phyloP scores from a whole-genome alignment of 1,140 invertebrate genomes.

The Drosophila oshimai region DNA sequence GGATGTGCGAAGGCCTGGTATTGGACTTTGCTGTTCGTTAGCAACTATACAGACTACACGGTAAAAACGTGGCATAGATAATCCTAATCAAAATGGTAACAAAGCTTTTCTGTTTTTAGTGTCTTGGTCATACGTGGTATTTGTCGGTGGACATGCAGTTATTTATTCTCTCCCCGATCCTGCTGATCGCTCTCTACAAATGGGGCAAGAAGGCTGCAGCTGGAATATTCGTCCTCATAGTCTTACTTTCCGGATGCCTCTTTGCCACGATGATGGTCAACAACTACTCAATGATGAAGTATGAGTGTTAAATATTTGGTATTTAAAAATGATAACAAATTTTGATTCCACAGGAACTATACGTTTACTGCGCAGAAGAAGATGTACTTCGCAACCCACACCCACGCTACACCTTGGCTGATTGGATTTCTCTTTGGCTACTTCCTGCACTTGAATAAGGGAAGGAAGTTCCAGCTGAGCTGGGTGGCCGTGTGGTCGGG shows the following conservation, averaged over 20 bases:
- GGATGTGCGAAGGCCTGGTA: slow-evolving; percentile 74
- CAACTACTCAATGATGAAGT: slow-evolving; percentile 19
- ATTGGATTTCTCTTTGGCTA: slow-evolving; percentile 60
- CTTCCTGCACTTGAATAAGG: slow-evolving; percentile 37
- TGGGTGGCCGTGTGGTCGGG: slow-evolving; percentile 17
- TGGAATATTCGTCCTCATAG: slow-evolving; percentile 26
- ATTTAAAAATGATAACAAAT: neutral
- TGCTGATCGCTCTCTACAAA: slow-evolving; percentile 87
- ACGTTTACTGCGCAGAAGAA: neutral
- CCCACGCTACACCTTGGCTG: slow-evolving; percentile 54
- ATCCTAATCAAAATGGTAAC: slow-evolving; percentile 83
- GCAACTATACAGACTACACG: slow-evolving; percentile 36
- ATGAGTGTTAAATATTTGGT: neutral
- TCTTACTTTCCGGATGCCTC: slow-evolving; percentile 32
- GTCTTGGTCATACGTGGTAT: slow-evolving; percentile 95
- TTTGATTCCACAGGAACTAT: no score
- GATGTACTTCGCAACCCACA: slow-evolving; percentile 49
- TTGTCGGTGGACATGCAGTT: slow-evolving; percentile 93
- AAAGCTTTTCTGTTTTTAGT: slow-evolving; percentile 84
- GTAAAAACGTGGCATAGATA: no score
- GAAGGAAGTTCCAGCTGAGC: slow-evolving; percentile 22
- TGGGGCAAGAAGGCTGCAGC: slow-evolving; percentile 81
- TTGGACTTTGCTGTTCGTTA: slow-evolving; percentile 42
- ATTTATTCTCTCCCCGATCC: slow-evolving; percentile 89
- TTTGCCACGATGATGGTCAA: slow-evolving; percentile 47